Evolutionary conservation across 2,113 vertebrate species (phyloP).

Genomic region (Sinosuthora webbiana): DNA sequence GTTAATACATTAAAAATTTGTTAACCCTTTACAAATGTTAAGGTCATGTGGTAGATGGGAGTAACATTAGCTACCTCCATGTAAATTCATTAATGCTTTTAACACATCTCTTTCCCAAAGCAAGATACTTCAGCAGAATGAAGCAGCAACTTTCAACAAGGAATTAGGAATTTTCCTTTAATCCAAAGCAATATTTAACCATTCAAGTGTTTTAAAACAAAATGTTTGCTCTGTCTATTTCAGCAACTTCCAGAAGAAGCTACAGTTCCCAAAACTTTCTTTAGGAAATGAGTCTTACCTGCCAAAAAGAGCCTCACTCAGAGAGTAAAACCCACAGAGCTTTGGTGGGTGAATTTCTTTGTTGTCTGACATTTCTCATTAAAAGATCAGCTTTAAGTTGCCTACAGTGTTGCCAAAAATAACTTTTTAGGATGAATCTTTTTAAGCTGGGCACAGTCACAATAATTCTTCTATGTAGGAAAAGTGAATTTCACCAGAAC

Average conservation of each 20-base stretch:
- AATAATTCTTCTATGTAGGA: neutral
- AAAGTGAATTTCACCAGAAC: neutral
- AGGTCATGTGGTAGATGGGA: neutral
- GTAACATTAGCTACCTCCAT: neutral
- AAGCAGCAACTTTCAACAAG: neutral
- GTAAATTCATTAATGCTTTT: neutral
- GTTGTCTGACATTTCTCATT: neutral
- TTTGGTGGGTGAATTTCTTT: neutral
- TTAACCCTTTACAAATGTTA: neutral
- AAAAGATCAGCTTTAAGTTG: neutral
- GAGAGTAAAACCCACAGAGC: neutral
- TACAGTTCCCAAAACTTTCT: neutral
- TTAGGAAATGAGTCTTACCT: neutral
- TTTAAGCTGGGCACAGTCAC: neutral
- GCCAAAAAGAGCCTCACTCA: neutral
- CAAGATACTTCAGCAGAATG: neutral
- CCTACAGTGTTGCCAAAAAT: neutral
- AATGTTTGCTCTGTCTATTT: neutral
- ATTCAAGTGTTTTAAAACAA: neutral
- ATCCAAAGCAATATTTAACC: neutral
- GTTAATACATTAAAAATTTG: neutral
- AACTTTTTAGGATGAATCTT: neutral
- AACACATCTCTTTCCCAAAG: neutral
- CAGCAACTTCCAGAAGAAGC: neutral
- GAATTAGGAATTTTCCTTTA: neutral